phyloP scores from a whole-genome alignment of 2,888 invertebrate genomes.

The Sepioteuthis lessoniana region DNA sequence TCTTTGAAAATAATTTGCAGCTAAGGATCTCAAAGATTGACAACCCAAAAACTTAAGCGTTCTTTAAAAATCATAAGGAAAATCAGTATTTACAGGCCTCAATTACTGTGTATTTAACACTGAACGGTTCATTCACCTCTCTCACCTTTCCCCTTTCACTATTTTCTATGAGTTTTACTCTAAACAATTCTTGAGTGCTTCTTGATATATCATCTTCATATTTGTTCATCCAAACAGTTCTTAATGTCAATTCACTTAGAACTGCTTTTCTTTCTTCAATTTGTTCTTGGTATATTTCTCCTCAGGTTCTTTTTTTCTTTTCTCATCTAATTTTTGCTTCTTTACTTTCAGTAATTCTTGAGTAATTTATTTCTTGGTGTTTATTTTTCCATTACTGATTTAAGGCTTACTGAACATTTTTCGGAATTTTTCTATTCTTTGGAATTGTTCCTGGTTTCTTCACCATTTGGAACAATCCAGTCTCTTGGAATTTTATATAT shows the following conservation, averaged over 20 bases:
- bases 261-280: not conserved
- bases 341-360: not conserved
- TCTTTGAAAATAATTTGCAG: not conserved
- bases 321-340: not conserved
- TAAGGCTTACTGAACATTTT: too few relatives aligned
- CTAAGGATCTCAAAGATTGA: not conserved
- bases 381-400: too few relatives aligned
- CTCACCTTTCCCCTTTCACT: not conserved
- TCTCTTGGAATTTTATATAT: too few relatives aligned
- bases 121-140: not conserved
- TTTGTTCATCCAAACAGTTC: not conserved
- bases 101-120: not conserved
- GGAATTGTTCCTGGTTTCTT: not conserved
- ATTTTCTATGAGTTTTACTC: not conserved
- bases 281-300: not conserved
- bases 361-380: too few relatives aligned
- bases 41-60: not conserved
- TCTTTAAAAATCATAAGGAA: not conserved
- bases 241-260: not conserved
- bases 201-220: not conserved
- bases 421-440: too few relatives aligned
- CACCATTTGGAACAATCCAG: not conserved
- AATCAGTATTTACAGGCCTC: conserved; percentile 33
- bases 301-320: not conserved
- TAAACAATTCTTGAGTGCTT: not conserved